Evolutionary conservation across 2,888 invertebrate genomes (phyloP).

Genomic region (Sympetrum striolatum): DNA sequence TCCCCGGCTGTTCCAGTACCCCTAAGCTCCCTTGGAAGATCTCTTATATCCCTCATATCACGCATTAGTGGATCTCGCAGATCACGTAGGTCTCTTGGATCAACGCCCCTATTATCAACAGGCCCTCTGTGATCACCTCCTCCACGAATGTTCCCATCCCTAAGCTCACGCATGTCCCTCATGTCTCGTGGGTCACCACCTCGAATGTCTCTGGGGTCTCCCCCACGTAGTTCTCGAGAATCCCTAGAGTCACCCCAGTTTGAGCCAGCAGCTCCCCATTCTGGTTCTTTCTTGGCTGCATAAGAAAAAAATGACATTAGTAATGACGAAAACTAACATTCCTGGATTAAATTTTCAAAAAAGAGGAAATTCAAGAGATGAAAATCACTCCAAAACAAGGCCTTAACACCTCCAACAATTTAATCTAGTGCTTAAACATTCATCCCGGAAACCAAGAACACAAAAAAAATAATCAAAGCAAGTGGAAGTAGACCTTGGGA

Average conservation of each 20-base stretch:
- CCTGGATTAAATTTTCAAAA: not conserved
- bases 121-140: conserved; percentile 52
- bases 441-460: not conserved
- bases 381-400: too few species aligned
- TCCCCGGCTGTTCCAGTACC: conserved; percentile 68
- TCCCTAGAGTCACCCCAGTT: conserved; percentile 55
- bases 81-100: conserved; percentile 44
- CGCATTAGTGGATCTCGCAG: conserved; percentile 39
- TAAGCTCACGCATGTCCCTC: conserved; percentile 57
- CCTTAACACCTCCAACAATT: not conserved
- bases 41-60: conserved; percentile 63
- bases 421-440: not conserved
- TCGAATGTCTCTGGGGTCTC: conserved; percentile 68
- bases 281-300: conserved; percentile 27
- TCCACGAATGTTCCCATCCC: conserved; percentile 52
- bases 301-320: not conserved
- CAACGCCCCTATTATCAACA: conserved; percentile 48
- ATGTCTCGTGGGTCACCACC: conserved; percentile 61
- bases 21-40: conserved; percentile 71
- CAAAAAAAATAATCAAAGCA: not conserved
- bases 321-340: not conserved
- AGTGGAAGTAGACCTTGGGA: not conserved
- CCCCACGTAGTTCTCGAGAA: conserved; percentile 48
- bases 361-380: too few species aligned
- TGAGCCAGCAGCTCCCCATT: conserved; percentile 60